These are phyloP conservation scores for Brachionichthys hirsutus DNA, from an alignment of 2,113 vertebrate species.

Conservation along the genomic window DNA sequence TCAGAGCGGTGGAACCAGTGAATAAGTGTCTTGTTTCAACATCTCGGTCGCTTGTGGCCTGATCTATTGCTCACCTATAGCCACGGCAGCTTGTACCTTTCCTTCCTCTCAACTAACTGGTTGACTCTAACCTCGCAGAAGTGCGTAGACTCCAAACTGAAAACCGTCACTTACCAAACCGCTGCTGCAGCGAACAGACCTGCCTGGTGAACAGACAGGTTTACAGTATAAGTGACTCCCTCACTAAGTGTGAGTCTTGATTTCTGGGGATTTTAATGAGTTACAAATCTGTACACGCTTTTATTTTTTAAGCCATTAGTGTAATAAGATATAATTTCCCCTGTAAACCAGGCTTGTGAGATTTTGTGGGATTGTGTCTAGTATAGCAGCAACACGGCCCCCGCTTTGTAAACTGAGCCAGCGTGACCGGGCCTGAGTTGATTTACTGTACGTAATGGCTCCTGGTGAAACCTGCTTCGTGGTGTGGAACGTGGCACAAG, in stretches of 20 bases:
- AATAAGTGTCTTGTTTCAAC: constrained; percentile 56
- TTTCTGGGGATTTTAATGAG: too few relatives aligned
- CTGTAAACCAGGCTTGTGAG: neutral
- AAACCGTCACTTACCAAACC: constrained; percentile 3
- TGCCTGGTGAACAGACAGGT: too few relatives aligned
- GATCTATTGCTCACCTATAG: constrained; percentile 37
- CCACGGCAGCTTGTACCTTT: constrained; percentile 24
- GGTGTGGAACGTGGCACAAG: constrained; percentile 39
- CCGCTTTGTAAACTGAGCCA: constrained; percentile 35
- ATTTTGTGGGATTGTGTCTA: constrained; percentile 12
- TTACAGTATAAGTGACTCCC: too few relatives aligned
- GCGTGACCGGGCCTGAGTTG: constrained; percentile 31
- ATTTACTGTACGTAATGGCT: constrained; percentile 54
- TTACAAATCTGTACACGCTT: too few relatives aligned
- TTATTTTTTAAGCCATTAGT: too few relatives aligned
- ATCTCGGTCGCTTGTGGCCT: constrained; percentile 21
- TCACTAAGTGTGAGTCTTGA: too few relatives aligned
- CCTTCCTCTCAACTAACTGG: constrained; percentile 21
- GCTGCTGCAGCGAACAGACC: neutral
- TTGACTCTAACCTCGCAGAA: constrained; percentile 3
- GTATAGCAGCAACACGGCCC: constrained; percentile 14
- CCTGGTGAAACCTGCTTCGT: constrained; percentile 46
- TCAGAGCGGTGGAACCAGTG: constrained; percentile 39
- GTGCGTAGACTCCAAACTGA: neutral
- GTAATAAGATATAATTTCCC: too few relatives aligned